Conservation (phyloP, 2,797 vertebrate genomes). For the Anabas testudineus region DNA sequence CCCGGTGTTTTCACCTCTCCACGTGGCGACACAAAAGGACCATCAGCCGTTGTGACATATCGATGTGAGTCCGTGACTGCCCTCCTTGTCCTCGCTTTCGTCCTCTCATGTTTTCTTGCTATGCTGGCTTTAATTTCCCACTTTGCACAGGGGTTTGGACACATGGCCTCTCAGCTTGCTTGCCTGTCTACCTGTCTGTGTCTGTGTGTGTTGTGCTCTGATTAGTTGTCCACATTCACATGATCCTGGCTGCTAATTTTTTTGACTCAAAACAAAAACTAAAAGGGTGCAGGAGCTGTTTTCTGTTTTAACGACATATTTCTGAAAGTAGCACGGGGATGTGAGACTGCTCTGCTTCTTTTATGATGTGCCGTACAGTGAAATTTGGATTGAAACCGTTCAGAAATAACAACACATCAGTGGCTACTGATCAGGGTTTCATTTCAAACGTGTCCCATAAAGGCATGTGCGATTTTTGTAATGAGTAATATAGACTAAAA, state of each 20-base stretch:
- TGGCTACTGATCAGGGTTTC: not conserved
- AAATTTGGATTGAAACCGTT: not conserved
- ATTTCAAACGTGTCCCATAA: not conserved
- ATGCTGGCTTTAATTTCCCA: not conserved
- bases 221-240: not conserved
- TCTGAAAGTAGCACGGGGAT: slow-evolving; percentile 3
- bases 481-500: not conserved
- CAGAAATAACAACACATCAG: not conserved
- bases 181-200: not conserved
- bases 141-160: not conserved
- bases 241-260: not conserved
- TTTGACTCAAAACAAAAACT: not conserved
- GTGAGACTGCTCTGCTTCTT: slow-evolving; percentile 7
- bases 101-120: not conserved
- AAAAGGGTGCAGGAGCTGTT: not conserved
- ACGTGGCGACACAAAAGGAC: not conserved
- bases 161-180: not conserved
- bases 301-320: not conserved
- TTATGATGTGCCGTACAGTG: not conserved
- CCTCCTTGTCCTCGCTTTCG: not conserved
- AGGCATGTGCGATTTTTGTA: not conserved
- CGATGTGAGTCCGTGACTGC: slow-evolving; percentile 40
- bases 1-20: not conserved
- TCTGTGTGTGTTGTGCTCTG: not conserved
- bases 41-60: slow-evolving; percentile 14